Evolutionary conservation across 1,140 invertebrate species (phyloP).

Genomic region (Mesaphorura yosii): DNA sequence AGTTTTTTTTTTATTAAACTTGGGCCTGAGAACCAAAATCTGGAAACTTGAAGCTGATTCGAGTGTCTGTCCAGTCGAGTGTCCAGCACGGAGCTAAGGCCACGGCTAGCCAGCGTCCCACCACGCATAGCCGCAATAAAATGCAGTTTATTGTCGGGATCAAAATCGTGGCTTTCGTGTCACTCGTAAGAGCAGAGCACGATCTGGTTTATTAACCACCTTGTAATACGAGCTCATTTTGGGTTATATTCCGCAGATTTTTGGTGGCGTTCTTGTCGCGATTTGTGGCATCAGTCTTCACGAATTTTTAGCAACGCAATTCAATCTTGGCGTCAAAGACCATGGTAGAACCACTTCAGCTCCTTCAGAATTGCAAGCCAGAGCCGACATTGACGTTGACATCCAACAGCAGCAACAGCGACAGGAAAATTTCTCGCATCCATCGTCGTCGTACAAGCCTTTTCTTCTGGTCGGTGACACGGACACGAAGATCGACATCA

Average conservation of each 20-base stretch:
- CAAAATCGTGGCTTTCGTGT: constrained; percentile 4
- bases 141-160: constrained; percentile 13
- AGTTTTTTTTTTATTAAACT: too few relatives aligned
- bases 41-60: too few relatives aligned
- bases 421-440: neutral
- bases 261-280: constrained; percentile 3
- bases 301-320: neutral
- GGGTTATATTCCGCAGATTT: constrained; percentile 4
- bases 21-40: too few relatives aligned
- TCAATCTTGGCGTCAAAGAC: neutral
- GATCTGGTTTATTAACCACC: neutral
- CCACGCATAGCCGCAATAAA: too few relatives aligned
- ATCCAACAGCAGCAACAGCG: neutral
- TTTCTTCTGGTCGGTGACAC: neutral
- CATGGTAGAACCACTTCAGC: neutral
- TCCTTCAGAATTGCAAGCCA: neutral
- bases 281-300: constrained; percentile 6
- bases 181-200: constrained; percentile 7
- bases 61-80: too few relatives aligned
- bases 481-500: neutral
- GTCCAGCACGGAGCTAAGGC: too few relatives aligned
- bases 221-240: neutral
- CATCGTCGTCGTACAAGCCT: too few relatives aligned
- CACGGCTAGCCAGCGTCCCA: too few relatives aligned
- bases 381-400: too few relatives aligned